Evolutionary conservation across 2,888 invertebrate species (phyloP).

Genomic region (Augiades crinisus): DNA sequence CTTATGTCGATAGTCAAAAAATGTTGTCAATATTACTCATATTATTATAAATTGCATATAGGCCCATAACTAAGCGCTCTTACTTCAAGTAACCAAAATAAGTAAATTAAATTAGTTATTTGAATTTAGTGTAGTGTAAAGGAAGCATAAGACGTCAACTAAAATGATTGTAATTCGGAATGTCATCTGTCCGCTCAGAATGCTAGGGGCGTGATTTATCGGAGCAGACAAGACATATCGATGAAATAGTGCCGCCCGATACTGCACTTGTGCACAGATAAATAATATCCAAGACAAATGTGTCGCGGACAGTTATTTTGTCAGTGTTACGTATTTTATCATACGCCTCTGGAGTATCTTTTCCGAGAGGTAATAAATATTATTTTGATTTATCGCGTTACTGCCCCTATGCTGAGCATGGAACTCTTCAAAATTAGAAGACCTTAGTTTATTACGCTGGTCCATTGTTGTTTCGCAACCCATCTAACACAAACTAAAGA

Average conservation of each 20-base stretch:
- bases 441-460: too few species aligned
- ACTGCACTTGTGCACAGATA: slow-evolving; percentile 24
- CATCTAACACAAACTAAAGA: too few species aligned
- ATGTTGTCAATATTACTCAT: too few species aligned
- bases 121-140: background rate
- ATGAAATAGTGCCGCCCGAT: slow-evolving; percentile 25
- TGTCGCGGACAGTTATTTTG: slow-evolving; percentile 21
- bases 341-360: background rate
- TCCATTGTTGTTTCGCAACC: too few species aligned
- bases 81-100: too few species aligned
- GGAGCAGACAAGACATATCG: slow-evolving; percentile 20
- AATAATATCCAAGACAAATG: slow-evolving; percentile 21
- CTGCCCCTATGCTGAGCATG: too few species aligned
- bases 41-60: too few species aligned
- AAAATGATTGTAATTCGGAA: slow-evolving; percentile 40
- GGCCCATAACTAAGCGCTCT: too few species aligned
- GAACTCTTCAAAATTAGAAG: too few species aligned
- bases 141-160: slow-evolving; percentile 32
- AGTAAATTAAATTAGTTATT: slow-evolving; percentile 14
- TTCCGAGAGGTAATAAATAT: background rate
- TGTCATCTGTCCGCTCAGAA: slow-evolving; percentile 36
- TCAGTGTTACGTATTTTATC: slow-evolving; percentile 10
- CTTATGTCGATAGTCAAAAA: too few species aligned
- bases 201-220: slow-evolving; percentile 26
- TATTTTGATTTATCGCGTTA: too few species aligned